Percentiles rank a stretch among this genome's conserved stretches.
These are phyloP conservation scores for Arion vulgaris DNA, from an alignment of 1,140 invertebrate species.

Conservation along the genomic window DNA sequence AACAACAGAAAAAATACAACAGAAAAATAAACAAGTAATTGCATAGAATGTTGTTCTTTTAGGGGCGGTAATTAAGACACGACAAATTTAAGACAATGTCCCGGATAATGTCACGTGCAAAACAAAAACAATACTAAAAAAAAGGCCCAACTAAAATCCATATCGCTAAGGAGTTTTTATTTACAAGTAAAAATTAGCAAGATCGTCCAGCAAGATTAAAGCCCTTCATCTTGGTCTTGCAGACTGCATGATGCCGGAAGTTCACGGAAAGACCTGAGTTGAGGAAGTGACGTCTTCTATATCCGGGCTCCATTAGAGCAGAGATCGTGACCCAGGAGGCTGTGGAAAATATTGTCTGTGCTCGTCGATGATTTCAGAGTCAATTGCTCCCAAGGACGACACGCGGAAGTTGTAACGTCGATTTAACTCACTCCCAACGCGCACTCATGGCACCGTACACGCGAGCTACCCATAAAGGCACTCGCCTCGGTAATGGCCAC, in stretches of 20 bases:
- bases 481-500: conserved; percentile 31
- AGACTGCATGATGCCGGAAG: conserved; percentile 19
- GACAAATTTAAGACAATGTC: no score
- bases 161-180: no score
- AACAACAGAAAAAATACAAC: no score
- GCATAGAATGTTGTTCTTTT: no score
- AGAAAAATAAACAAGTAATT: no score
- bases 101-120: no score
- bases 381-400: conserved; percentile 16
- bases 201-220: neutral
- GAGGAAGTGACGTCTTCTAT: conserved; percentile 29
- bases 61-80: no score
- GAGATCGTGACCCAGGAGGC: conserved; percentile 5
- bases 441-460: conserved; percentile 19
- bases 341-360: conserved; percentile 16
- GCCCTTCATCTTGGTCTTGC: neutral
- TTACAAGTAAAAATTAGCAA: neutral
- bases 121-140: no score
- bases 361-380: conserved; percentile 14
- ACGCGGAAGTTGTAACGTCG: conserved; percentile 36
- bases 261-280: conserved; percentile 14
- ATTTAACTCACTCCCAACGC: conserved; percentile 30
- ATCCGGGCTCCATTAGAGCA: conserved; percentile 22
- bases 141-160: no score
- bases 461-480: conserved; percentile 28